Base-by-base conservation (phyloP, 2,113 vertebrate genomes). In the Toxotes chatareus region DNA sequence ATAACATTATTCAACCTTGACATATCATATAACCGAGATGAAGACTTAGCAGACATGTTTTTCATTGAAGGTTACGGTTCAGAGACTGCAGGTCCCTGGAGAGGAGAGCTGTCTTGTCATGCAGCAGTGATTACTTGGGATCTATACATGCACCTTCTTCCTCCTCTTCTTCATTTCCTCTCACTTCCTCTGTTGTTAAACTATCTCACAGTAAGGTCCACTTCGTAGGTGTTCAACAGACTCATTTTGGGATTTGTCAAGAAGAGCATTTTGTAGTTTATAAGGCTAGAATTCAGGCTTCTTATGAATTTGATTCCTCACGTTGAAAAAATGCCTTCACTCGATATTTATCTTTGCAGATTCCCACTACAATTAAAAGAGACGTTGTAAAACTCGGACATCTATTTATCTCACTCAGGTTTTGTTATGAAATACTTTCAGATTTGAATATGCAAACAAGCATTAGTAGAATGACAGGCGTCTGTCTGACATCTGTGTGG, bases 1-100 rank as follows among this genome's bases (percentile, higher is more conserved):
- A 83, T 79, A 89, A 83, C 68, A 85, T 85, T 81, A 87, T 86
- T 87, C 80, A 90, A 79, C 87, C 80, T 85, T 91, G 88, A 82
- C 70, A 42, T 61, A 78, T 87, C 61, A 44, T 60, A 87, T 91
- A 82, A 80, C 34, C 6, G 38, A 42, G 73, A 63, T 85, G 83
- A 86, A 62, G 38, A 79, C 71, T 73, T 57, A 66, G 83, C 80
- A 77, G 76, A 32, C n/a, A 32, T 62, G 77, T 72, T 77, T 84
- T 88, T 81, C 67, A 70, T n/a, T 65, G 69, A 79, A 46, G 56
- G 73, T 79, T 75, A 42, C 7, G 62, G 49, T 84, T 87, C 80
- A 87, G 64, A 86, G 66, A 44, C 62, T 36, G 62, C 51, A 73
- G 77, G 65, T 78, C 51, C 16, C 67, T 3, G 42, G 47, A 73